Conservation (phyloP, 2,113 vertebrate genomes). For the Triplophysa siluroides region DNA sequence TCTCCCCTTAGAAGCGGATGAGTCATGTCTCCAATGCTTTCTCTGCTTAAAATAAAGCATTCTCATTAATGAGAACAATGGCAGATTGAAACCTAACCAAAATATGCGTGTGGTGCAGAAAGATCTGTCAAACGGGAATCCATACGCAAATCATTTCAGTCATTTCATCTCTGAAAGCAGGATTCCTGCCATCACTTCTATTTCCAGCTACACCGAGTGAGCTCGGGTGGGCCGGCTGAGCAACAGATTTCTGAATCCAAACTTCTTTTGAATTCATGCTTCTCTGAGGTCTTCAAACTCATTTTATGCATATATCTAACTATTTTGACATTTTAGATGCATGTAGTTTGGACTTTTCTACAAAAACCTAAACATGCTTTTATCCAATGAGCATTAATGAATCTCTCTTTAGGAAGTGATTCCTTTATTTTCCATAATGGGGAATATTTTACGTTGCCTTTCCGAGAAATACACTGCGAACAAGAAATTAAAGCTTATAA, state of each 20-base stretch:
- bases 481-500: constrained; percentile 36
- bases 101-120: neutral
- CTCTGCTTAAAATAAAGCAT: constrained; percentile 3
- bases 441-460: neutral
- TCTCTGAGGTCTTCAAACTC: neutral
- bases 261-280: neutral
- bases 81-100: neutral
- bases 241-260: neutral
- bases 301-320: neutral
- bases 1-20: neutral
- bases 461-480: neutral
- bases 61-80: constrained; percentile 4
- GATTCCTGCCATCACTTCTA: neutral
- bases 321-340: neutral
- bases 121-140: constrained; percentile 1
- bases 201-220: constrained; percentile 22
- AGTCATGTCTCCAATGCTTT: neutral
- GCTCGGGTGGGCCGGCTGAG: neutral
- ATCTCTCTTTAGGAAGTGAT: neutral
- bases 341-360: neutral
- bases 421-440: neutral
- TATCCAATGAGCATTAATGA: neutral
- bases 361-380: neutral
- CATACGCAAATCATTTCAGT: neutral
- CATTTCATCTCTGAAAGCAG: neutral